Evolutionary conservation across 2,113 vertebrate genomes (phyloP), one percentile per base, ranked within the genome.

Genomic region (Isurus oxyrinchus): DNA sequence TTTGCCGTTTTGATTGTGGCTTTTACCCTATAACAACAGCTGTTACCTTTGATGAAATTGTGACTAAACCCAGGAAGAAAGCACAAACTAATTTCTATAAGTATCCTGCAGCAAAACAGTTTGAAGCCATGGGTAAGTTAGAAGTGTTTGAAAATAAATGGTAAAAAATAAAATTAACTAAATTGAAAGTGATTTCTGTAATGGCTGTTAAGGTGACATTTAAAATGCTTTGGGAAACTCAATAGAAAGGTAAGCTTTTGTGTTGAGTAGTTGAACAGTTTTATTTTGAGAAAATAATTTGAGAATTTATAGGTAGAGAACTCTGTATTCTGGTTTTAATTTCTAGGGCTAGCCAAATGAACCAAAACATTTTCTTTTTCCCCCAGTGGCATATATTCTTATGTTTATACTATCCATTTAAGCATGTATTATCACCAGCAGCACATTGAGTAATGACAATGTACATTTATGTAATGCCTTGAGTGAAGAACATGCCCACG

Each of bases 41-140:
- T 67, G n/a, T 27, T 94, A n/a, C n/a, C 21, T 66, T 94, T 94
- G 16, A 25, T n/a, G 19, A 23, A 21, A 94, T 94, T 63, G 61
- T 44, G 40, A 44, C 93, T 44, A n/a, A 67, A 67, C 61, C n/a
- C 61, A 49, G 49, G 61, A 67, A 94, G 59, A 66, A 25, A 19
- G n/a, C 25, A 72, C 44, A 55, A 72, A 35, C 23, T 95, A 95
- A 72, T 72, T 95, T 95, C n/a, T 66, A 27, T 59, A 91, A 91
- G 55, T 27, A 53, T 49, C 44, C 40, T 72, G 94, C 23, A 72
- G 23, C 67, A 55, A 95, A 55, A 23, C 49, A 53, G 23, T 72
- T 53, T 72, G 66, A 72, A 72, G 44, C 66, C 40, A 7, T 35
- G 25, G 67, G 94, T 23, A 67, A 23, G 19, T 67, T 27, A 16